phyloP scores from a whole-genome alignment of 2,888 invertebrate species.

The Erebia aethiops region DNA sequence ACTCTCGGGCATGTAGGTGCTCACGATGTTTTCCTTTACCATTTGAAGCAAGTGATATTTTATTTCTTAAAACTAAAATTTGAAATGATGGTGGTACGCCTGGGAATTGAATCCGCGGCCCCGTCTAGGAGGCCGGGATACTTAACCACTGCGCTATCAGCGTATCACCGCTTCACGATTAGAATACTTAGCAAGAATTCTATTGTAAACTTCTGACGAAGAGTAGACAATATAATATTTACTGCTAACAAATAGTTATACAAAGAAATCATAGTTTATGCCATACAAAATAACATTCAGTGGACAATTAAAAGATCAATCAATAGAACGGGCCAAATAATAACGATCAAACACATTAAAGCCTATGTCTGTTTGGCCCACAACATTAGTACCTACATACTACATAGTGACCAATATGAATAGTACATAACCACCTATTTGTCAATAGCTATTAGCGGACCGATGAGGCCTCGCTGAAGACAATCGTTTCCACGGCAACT shows the following conservation, averaged over 20 bases:
- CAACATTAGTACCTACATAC: slow-evolving; percentile 40
- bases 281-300: slow-evolving; percentile 31
- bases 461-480: slow-evolving; percentile 71
- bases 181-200: background rate
- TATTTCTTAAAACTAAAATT: too few relatives aligned
- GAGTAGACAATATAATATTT: slow-evolving; percentile 9
- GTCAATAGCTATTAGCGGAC: slow-evolving; percentile 73
- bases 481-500: slow-evolving; percentile 70
- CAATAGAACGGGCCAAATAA: slow-evolving; percentile 55
- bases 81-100: too few relatives aligned
- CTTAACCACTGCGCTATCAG: too few relatives aligned
- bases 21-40: too few relatives aligned
- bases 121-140: too few relatives aligned
- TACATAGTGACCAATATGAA: slow-evolving; percentile 43
- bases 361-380: slow-evolving; percentile 51
- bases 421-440: slow-evolving; percentile 53
- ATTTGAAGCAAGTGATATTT: too few relatives aligned
- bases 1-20: too few relatives aligned
- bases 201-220: slow-evolving; percentile 9
- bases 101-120: too few relatives aligned
- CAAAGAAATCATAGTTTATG: slow-evolving; percentile 30
- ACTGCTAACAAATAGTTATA: slow-evolving; percentile 20
- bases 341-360: slow-evolving; percentile 53
- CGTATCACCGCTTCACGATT: background rate
- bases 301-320: slow-evolving; percentile 50